Base-by-base conservation (phyloP, 1,140 invertebrate genomes). In the Vanessa tameamea region DNA sequence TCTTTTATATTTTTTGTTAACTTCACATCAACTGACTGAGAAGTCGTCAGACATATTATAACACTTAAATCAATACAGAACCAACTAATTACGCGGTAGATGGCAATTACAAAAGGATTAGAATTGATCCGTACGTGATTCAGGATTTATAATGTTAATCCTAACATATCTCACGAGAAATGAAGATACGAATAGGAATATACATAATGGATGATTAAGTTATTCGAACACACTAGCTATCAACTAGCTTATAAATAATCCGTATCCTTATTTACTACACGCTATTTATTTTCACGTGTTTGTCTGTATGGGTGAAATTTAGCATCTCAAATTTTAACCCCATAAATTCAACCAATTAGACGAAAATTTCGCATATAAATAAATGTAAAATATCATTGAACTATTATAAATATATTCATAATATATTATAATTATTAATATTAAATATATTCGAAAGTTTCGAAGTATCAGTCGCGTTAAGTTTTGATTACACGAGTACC, bases 111-210 rank as follows among this genome's bases (percentile, higher is more conserved):
- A 59, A 13, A 59, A 59, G 55, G 55, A 59, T 59, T 61, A 61
- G 57, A 61, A 12, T 31, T 61, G 57, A 61, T 61, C 57, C 57
- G 14, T n/a, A 31, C 57, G 15, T 61, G 57, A 61, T 61, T 61
- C 57, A 37, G 31, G 26, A 61, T 61, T 61, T 61, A 61, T 61
- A 61, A 37, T 37, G 31, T 23, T 37, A 61, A 61, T 61, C 57
- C 57, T 15, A 14, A 57, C 53, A 61, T 37, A 61, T 31, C 57
- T 61, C 31, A 43, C 5, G 57, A 61, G 26, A 37, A 61, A 61
- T 61, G 13, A 61, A 37, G 26, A 31, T 31, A 59, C 26, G 57
- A 55, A n/a, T 16, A 26, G 16, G 16, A 23, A n/a, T 23, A 23
- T 23, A 57, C 16, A 23, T 57, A 57, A 57, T 23, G 20, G 16